Evolutionary conservation across 2,888 invertebrate genomes (phyloP).

Genomic region (Pimpla rufipes): DNA sequence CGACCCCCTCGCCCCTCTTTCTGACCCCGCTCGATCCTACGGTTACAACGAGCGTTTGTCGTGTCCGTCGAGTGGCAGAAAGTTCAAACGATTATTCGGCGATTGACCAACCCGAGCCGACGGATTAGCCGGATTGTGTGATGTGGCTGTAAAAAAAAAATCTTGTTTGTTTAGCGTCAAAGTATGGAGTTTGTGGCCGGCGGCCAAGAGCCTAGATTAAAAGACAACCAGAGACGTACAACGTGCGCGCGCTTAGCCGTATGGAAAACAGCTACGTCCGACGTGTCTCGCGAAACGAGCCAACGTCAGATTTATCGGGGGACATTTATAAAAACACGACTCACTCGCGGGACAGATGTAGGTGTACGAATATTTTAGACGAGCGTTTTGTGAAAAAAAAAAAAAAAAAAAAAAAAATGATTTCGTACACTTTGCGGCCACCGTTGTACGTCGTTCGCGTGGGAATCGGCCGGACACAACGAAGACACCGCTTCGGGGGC

Average conservation of each 20-base stretch:
- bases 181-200: conserved; percentile 43
- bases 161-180: conserved; percentile 10
- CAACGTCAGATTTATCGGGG: conserved; percentile 64
- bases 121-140: conserved; percentile 7
- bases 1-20: no score
- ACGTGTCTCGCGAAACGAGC: conserved; percentile 46
- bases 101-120: conserved; percentile 3
- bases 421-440: conserved; percentile 53
- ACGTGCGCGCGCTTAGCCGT: not conserved
- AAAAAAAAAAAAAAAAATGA: conserved; percentile 33
- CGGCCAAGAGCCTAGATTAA: conserved; percentile 53
- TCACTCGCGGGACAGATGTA: conserved; percentile 59
- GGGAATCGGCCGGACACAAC: conserved; percentile 60
- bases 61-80: not conserved
- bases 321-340: conserved; percentile 65
- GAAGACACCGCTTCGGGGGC: conserved; percentile 29
- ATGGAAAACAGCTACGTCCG: no score
- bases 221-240: conserved; percentile 32
- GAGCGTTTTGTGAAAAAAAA: conserved; percentile 42
- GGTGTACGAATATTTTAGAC: conserved; percentile 65
- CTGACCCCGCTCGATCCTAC: no score
- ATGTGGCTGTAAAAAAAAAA: conserved; percentile 17
- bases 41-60: conserved; percentile 3
- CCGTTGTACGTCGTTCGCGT: conserved; percentile 26
- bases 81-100: conserved; percentile 9